Conservation (phyloP, 2,113 vertebrate genomes). For the Sardina pilchardus region DNA sequence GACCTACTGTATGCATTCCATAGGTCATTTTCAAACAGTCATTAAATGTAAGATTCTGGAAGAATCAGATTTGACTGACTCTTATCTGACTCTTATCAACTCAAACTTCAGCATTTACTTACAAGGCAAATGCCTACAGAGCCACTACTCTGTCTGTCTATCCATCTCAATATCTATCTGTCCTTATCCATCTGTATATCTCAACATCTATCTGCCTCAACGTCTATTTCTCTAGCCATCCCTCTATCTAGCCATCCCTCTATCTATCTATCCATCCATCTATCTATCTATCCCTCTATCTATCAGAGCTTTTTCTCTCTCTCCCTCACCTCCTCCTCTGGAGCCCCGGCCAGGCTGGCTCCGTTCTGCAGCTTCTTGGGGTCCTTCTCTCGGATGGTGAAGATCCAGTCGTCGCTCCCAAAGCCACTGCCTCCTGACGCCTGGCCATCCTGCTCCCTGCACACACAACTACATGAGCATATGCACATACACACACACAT, state of each 20-base stretch:
- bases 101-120: no score
- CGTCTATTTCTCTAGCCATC: background rate
- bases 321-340: constrained; percentile 72
- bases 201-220: no score
- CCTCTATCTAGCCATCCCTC: background rate
- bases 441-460: constrained; percentile 91
- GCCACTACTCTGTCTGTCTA: background rate
- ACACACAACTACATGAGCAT: constrained; percentile 24
- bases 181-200: background rate
- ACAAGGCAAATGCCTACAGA: no score
- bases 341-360: constrained; percentile 75
- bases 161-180: background rate
- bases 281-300: background rate
- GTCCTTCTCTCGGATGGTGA: constrained; percentile 93
- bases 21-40: background rate
- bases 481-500: background rate
- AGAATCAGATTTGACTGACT: background rate
- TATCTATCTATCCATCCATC: background rate
- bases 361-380: constrained; percentile 92
- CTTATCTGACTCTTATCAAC: background rate
- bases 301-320: background rate
- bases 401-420: constrained; percentile 88
- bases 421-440: constrained; percentile 90
- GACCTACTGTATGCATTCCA: background rate
- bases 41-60: background rate